These are phyloP conservation scores for Calycopis cecrops DNA, from an alignment of 1,140 invertebrate species.

Conservation along the genomic window DNA sequence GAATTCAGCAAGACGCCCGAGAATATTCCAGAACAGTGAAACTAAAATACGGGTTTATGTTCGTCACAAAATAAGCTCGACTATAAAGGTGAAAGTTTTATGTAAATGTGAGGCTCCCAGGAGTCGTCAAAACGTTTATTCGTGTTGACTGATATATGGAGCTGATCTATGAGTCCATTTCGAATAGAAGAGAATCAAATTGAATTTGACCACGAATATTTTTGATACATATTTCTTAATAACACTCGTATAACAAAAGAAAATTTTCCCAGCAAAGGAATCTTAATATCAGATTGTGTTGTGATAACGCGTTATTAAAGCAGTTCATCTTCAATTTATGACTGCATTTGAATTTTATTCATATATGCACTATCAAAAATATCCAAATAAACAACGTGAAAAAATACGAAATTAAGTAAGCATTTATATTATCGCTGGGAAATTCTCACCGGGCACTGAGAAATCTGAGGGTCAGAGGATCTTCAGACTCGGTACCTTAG, in stretches of 20 bases:
- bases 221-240: neutral
- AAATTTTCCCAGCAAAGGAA: neutral
- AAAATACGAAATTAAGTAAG: too few relatives aligned
- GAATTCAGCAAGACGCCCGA: neutral
- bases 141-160: conserved; percentile 4
- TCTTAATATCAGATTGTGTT: neutral
- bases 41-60: conserved; percentile 9
- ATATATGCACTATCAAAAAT: too few relatives aligned
- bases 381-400: too few relatives aligned
- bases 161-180: neutral
- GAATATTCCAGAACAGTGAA: conserved; percentile 6
- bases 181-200: too few relatives aligned
- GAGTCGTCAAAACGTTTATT: conserved; percentile 1
- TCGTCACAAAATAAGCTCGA: conserved; percentile 10
- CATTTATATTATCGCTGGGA: too few relatives aligned
- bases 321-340: neutral
- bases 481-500: too few relatives aligned
- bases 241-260: too few relatives aligned
- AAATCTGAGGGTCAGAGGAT: too few relatives aligned
- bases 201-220: neutral
- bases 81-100: conserved; percentile 11
- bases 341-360: too few relatives aligned
- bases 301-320: neutral
- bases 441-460: too few relatives aligned
- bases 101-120: neutral